phyloP scores from a whole-genome alignment of 2,113 vertebrate species.

The Lates calcarifer region DNA sequence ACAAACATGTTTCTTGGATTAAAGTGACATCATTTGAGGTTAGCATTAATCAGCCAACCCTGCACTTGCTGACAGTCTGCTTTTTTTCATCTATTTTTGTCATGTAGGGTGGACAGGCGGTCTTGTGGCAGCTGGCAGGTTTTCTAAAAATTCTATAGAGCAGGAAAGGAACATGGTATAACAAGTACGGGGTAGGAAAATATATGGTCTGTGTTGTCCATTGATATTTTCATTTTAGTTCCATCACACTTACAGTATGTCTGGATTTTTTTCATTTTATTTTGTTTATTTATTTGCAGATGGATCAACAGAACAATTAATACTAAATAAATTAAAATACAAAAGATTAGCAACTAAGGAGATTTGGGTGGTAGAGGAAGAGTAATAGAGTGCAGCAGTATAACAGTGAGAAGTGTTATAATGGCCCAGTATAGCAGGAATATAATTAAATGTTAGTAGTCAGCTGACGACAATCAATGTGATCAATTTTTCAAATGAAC shows the following conservation, averaged over 20 bases:
- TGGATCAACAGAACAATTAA: neutral
- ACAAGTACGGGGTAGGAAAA: neutral
- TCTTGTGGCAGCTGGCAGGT: neutral
- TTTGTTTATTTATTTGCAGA: too few species aligned
- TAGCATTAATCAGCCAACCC: slow-evolving; percentile 13
- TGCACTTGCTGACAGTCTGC: neutral
- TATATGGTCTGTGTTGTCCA: neutral
- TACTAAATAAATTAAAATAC: neutral
- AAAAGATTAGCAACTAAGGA: neutral
- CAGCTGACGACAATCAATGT: too few species aligned
- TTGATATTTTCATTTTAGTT: neutral
- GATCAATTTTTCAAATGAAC: too few species aligned
- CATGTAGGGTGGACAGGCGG: neutral
- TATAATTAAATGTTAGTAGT: neutral
- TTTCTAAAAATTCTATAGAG: neutral
- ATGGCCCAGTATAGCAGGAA: neutral
- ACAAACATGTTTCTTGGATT: slow-evolving; percentile 1
- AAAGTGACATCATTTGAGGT: slow-evolving; percentile 4
- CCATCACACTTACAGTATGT: too few species aligned
- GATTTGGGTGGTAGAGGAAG: neutral
- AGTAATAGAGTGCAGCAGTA: too few species aligned
- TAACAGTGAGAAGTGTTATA: too few species aligned
- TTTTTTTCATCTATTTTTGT: slow-evolving; percentile 4
- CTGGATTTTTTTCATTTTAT: too few species aligned
- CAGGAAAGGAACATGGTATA: neutral